A percentile compares a stretch with the other conserved stretches of the same genome.
Conservation (phyloP, 2,113 vertebrate species). For the Phalacrocorax aristotelis region DNA sequence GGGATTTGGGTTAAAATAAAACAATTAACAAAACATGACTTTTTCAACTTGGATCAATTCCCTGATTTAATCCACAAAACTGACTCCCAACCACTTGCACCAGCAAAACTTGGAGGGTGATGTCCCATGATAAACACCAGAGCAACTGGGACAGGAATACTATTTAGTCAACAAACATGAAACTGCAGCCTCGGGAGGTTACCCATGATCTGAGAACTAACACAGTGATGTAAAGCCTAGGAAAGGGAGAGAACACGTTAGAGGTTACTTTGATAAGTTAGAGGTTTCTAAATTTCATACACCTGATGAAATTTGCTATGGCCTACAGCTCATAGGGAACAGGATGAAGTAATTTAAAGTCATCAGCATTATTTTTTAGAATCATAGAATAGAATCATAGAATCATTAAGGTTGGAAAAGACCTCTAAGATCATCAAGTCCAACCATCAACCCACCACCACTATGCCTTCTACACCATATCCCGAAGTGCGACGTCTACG, state of each 20-base stretch:
- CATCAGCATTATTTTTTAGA: neutral
- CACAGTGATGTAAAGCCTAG: neutral
- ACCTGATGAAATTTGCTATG: neutral
- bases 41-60: constrained; percentile 42
- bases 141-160: neutral
- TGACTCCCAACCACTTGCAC: constrained; percentile 27
- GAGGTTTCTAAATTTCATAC: neutral
- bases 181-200: neutral
- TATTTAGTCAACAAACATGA: neutral
- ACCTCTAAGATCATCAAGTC: too few relatives aligned
- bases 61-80: constrained; percentile 32
- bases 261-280: neutral
- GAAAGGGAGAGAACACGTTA: neutral
- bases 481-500: too few relatives aligned
- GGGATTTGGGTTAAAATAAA: constrained; percentile 25
- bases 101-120: constrained; percentile 27
- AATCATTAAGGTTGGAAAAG: too few relatives aligned
- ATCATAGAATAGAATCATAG: too few relatives aligned
- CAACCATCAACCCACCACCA: too few relatives aligned
- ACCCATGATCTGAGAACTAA: neutral
- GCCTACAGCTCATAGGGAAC: neutral
- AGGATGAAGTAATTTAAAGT: neutral
- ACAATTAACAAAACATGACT: constrained; percentile 56
- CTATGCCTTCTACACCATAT: too few relatives aligned
- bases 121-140: constrained; percentile 52